phyloP scores from a whole-genome alignment of 2,113 vertebrate genomes.

The Brachypteracias leptosomus region DNA sequence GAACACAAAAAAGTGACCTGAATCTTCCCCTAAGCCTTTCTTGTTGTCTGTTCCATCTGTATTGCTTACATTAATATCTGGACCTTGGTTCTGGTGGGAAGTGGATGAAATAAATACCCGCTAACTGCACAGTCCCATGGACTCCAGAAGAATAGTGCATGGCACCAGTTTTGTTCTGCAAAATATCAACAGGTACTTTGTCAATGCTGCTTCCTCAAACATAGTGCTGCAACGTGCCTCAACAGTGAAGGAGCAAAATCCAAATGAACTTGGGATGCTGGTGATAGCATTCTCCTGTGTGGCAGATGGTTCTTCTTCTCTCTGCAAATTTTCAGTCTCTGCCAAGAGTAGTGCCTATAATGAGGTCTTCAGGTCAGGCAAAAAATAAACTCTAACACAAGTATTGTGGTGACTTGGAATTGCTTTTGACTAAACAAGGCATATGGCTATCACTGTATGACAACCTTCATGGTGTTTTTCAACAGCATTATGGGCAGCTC shows the following conservation, averaged over 20 bases:
- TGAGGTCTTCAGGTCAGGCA: background rate
- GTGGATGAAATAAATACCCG: background rate
- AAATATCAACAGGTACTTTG: background rate
- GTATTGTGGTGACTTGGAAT: background rate
- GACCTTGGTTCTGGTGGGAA: background rate
- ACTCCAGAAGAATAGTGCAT: fast-evolving
- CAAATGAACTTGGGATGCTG: background rate
- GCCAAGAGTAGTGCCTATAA: background rate
- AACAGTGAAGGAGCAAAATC: background rate
- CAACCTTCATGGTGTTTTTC: background rate
- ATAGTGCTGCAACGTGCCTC: background rate
- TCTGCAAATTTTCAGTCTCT: background rate
- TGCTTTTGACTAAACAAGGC: background rate
- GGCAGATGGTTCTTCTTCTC: background rate
- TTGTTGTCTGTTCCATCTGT: background rate
- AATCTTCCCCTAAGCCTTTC: background rate
- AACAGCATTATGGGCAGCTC: background rate
- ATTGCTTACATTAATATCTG: background rate
- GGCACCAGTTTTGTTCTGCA: background rate
- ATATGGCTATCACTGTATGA: background rate
- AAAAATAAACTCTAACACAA: background rate
- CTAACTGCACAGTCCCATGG: fast-evolving
- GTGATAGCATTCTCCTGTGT: background rate
- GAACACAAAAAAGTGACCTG: background rate
- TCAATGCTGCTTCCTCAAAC: background rate